Conservation (phyloP, 1,140 invertebrate genomes). For the Procambarus virginalis region DNA sequence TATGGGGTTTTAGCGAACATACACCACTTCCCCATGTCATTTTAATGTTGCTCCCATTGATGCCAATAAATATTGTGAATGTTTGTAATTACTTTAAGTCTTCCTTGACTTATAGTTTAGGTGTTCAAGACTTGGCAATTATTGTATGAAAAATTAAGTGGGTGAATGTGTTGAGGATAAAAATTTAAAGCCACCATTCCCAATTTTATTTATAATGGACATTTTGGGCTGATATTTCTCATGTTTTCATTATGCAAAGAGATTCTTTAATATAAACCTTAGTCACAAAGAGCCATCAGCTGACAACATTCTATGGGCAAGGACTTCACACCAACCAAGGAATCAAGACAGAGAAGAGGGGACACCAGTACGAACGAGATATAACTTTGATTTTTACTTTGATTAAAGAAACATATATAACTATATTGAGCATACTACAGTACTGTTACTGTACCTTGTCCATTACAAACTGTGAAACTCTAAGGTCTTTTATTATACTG, state of each 20-base stretch:
- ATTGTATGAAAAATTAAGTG: too few species aligned
- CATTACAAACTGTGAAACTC: neutral
- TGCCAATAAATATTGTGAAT: too few species aligned
- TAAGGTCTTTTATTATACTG: neutral
- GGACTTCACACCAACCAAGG: neutral
- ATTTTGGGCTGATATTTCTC: neutral
- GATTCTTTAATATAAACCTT: conserved; percentile 1
- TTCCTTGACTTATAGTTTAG: too few species aligned
- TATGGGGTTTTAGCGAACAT: too few species aligned
- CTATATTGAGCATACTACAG: neutral
- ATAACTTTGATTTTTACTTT: neutral
- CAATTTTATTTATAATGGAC: neutral
- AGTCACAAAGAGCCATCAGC: neutral
- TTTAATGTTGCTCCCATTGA: too few species aligned
- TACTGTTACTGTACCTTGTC: neutral
- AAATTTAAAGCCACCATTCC: neutral
- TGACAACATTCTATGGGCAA: neutral
- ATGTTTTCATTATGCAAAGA: conserved; percentile 4
- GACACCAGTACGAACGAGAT: neutral
- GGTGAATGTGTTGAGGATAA: neutral
- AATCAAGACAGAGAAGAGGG: neutral
- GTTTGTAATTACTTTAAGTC: too few species aligned
- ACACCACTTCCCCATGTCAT: too few species aligned
- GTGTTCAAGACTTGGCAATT: too few species aligned
- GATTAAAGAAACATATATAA: neutral